Base-by-base conservation (phyloP, 2,888 invertebrate genomes). In the Tenthredo mesomela region DNA sequence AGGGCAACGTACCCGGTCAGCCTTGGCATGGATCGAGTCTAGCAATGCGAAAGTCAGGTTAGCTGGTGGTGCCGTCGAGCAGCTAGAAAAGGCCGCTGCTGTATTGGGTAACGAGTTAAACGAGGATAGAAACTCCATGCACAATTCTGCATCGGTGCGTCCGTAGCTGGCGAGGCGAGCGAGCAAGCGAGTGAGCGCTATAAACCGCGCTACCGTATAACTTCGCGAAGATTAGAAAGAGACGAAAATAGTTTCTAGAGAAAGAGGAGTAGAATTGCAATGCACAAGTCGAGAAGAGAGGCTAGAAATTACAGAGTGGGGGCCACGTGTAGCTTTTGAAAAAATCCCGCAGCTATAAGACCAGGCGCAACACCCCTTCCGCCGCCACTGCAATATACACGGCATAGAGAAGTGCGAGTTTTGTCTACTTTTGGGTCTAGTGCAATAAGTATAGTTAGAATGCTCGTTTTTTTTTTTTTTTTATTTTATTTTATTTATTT, bases 21-120 rank as follows among this genome's bases (percentile, higher is more conserved):
- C 93, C 93, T 93, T 93, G 93, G 93, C 93, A 93, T 92, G 92
- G 93, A 93, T 93, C 92, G 93, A 93, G 92, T 93, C 93, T 93
- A 93, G 93, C 93, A 92, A 92, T 92, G 91, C 91, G 92, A 92
- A 92, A 93, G 92, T 93, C 91, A 92, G 91, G 91, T 89, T 92
- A 89, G 90, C 90, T 86, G 87, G 87, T 88, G 87, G 89, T 54
- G 78, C 58, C n/a, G 78, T 40, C 58, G 40, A 21, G 25, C 43
- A 58, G 58, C 43, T 84, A 73, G 40, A 84, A 43, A 71, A 83
- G 15, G n/a, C 50, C 40, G 82, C 21, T 75, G 67, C 80, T 54
- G 58, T 40, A 12, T 33, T 67, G 15, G 18, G 18, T 21, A 29
- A 47, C 29, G 65, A 47, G 82, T 82, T 67, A 18, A 47, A 82